Base-by-base conservation (phyloP, 2,888 invertebrate genomes). In the Lycaena phlaeas region DNA sequence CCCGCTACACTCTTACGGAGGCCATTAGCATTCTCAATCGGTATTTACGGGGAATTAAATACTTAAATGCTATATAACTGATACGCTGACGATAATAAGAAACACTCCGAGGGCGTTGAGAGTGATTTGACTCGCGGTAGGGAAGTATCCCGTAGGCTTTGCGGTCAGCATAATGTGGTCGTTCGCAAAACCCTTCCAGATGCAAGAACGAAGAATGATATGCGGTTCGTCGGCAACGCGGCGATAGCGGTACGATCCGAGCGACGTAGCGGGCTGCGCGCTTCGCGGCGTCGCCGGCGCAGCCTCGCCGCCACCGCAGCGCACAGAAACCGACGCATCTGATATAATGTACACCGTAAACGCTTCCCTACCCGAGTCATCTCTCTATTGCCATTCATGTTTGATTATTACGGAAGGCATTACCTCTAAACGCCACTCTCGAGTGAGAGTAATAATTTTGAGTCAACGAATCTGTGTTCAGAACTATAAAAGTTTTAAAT, bases 11-110 rank as follows among this genome's bases (percentile, higher is more conserved):
- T 70, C 74, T 74, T 67, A 64, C 68, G 81, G 82, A 81, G 76
- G 79, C 75, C 70, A 75, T 81, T 81, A 79, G 76, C 78, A 74
- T 81, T 62, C 68, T 68, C 67, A 81, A 82, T 84, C 82, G 84
- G 84, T 84, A 84, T 82, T 84, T 84, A 82, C 82, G 66, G 82
- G 84, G 82, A 81, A 75, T 81, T 78, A 73, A 78, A 71, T 79
- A 79, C 68, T 82, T 79, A 73, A 48, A 76, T 71, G 79, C 69
- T 78, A 79, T 77, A 62, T 70, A 65, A 65, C 50, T 38, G 30
- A 44, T 38, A 40, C 27, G 43, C 43, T 36, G 45, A 42, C 36
- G 48, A 42, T 38, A 27, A 53, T 41, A 50, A 41, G 34, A 14
- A 42, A 28, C 26, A 14, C 48, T 41, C 42, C 4, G 72, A 76